A percentile compares a stretch with the other conserved stretches of the same genome.
phyloP scores from a whole-genome alignment of 2,888 invertebrate genomes.

The Chrysina gloriosa region DNA sequence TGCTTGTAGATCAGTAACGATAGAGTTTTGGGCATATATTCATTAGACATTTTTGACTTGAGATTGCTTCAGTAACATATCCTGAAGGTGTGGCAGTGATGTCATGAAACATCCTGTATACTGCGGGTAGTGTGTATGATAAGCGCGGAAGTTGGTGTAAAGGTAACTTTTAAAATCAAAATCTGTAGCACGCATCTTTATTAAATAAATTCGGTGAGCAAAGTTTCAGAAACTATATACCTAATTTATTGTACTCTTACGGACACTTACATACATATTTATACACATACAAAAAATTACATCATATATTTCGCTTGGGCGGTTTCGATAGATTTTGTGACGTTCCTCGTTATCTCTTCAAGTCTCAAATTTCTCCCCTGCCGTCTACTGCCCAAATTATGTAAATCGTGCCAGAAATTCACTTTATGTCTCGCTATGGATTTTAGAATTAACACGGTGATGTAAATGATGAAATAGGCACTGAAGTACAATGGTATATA shows the following conservation, averaged over 20 bases:
- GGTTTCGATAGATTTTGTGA: conserved; percentile 44
- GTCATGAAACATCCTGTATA: no score
- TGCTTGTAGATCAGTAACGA: no score
- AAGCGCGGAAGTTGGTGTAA: no score
- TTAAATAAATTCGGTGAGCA: no score
- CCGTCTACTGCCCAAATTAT: conserved; percentile 48
- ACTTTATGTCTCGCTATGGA: conserved; percentile 81
- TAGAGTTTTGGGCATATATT: no score
- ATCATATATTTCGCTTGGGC: conserved; percentile 45
- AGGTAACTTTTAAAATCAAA: no score
- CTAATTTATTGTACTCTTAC: neutral
- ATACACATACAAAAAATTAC: conserved; percentile 40
- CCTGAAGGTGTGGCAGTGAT: no score
- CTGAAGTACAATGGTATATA: conserved; percentile 82
- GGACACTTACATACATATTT: neutral
- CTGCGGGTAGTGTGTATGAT: no score
- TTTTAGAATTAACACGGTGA: conserved; percentile 77
- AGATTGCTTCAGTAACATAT: no score
- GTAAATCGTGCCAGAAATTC: conserved; percentile 69
- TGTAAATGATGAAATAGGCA: conserved; percentile 77
- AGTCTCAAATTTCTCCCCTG: conserved; percentile 38
- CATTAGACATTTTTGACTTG: no score
- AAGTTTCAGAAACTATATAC: neutral
- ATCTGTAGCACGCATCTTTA: no score
- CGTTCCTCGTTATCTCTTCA: conserved; percentile 38